These are phyloP conservation scores for Chondrilla cf. caribensis DNA, from an alignment of 37 sponge, comb jelly and placozoan species.

Conservation along the genomic window DNA sequence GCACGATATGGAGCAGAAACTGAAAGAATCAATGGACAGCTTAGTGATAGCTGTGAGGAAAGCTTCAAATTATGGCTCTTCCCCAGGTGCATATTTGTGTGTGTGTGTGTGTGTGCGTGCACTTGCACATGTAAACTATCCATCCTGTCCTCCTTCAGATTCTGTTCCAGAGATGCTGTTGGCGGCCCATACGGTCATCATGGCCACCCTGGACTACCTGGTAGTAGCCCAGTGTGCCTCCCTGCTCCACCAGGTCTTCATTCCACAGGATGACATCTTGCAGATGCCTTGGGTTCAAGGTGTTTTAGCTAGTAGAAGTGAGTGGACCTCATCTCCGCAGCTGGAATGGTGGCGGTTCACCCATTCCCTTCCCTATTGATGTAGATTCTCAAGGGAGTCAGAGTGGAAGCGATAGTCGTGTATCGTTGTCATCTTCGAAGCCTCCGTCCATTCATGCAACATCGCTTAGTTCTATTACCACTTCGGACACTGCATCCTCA, in stretches of 20 bases:
- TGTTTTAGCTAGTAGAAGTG: not conserved
- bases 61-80: not conserved
- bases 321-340: not conserved
- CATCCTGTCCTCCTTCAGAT: slow-evolving; percentile 35
- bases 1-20: slow-evolving; percentile 79
- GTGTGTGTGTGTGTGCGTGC: not conserved
- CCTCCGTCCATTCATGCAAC: not conserved
- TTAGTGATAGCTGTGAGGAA: slow-evolving; percentile 53
- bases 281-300: slow-evolving; percentile 75
- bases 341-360: not conserved
- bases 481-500: slow-evolving; percentile 3
- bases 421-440: slow-evolving; percentile 2
- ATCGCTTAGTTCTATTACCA: slow-evolving; percentile 10
- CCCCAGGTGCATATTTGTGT: not conserved
- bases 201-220: slow-evolving; percentile 68
- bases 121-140: too few species aligned
- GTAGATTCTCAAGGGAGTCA: too few species aligned
- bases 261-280: slow-evolving; percentile 61
- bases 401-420: not conserved
- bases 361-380: too few species aligned
- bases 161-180: slow-evolving; percentile 62
- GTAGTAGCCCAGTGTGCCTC: slow-evolving; percentile 85
- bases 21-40: slow-evolving; percentile 73
- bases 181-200: slow-evolving; percentile 47
- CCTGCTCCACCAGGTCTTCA: slow-evolving; percentile 58